phyloP scores from a whole-genome alignment of 2,888 invertebrate species.

The Polyommatus iphigenia region DNA sequence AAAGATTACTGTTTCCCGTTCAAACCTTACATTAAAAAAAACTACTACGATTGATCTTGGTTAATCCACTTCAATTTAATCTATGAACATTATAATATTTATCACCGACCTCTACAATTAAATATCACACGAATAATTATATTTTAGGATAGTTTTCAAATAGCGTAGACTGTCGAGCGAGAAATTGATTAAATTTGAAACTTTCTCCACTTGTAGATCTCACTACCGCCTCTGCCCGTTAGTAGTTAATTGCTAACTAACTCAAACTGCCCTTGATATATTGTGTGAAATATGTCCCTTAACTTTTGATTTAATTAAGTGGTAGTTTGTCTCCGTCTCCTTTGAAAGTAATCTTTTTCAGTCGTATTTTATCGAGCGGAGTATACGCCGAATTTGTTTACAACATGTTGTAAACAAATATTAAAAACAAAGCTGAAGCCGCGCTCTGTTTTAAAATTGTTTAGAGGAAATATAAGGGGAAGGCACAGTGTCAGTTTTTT shows the following conservation, averaged over 20 bases:
- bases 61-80: no score
- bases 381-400: no score
- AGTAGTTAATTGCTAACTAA: slow-evolving; percentile 53
- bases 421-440: no score
- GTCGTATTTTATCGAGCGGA: neutral
- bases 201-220: slow-evolving; percentile 47
- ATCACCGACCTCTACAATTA: neutral
- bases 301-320: slow-evolving; percentile 30
- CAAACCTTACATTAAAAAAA: no score
- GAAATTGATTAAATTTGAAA: slow-evolving; percentile 67
- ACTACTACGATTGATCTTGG: no score
- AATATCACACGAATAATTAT: slow-evolving; percentile 18
- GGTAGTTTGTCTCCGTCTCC: neutral
- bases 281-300: slow-evolving; percentile 36
- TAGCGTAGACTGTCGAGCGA: slow-evolving; percentile 47
- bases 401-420: no score
- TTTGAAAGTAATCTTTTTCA: neutral
- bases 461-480: no score
- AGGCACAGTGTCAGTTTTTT: no score
- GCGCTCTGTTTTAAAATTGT: no score
- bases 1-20: no score
- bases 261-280: slow-evolving; percentile 37
- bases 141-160: slow-evolving; percentile 29
- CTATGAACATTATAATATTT: no score
- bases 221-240: slow-evolving; percentile 34